Conservation (phyloP, 2,888 invertebrate genomes). For the Cheilosia pagana region DNA sequence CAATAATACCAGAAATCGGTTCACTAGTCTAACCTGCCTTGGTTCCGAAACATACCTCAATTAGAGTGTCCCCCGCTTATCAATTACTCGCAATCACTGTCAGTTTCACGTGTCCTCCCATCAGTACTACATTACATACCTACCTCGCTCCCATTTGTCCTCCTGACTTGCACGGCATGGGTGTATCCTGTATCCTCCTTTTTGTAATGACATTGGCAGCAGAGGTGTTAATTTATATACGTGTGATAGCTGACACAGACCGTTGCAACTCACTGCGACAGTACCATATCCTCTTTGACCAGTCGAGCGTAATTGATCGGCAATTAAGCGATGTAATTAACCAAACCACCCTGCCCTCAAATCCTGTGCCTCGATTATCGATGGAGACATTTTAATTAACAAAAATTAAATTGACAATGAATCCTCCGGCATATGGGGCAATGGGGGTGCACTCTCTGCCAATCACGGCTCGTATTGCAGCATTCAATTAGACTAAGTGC, state of each 20-base stretch:
- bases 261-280: constrained; percentile 18
- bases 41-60: constrained; percentile 19
- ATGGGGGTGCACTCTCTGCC: constrained; percentile 2
- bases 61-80: constrained; percentile 37
- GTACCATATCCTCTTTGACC: neutral
- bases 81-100: constrained; percentile 33
- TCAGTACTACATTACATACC: too few species aligned
- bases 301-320: constrained; percentile 64
- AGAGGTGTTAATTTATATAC: constrained; percentile 55
- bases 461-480: constrained; percentile 6
- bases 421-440: constrained; percentile 18
- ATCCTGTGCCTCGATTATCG: constrained; percentile 17
- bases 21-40: too few species aligned
- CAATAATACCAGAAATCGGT: too few species aligned
- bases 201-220: constrained; percentile 8
- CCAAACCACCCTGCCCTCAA: constrained; percentile 4
- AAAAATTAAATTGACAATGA: constrained; percentile 59
- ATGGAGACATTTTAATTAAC: constrained; percentile 50
- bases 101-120: constrained; percentile 28
- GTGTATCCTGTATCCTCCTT: neutral
- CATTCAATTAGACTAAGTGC: constrained; percentile 66
- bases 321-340: constrained; percentile 71
- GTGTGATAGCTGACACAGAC: constrained; percentile 23
- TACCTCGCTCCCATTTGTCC: neutral
- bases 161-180: neutral